Percentiles rank a stretch among this genome's conserved stretches.
These are phyloP conservation scores for Varanus komodoensis DNA, from an alignment of 2,113 vertebrate genomes.

Conservation along the genomic window DNA sequence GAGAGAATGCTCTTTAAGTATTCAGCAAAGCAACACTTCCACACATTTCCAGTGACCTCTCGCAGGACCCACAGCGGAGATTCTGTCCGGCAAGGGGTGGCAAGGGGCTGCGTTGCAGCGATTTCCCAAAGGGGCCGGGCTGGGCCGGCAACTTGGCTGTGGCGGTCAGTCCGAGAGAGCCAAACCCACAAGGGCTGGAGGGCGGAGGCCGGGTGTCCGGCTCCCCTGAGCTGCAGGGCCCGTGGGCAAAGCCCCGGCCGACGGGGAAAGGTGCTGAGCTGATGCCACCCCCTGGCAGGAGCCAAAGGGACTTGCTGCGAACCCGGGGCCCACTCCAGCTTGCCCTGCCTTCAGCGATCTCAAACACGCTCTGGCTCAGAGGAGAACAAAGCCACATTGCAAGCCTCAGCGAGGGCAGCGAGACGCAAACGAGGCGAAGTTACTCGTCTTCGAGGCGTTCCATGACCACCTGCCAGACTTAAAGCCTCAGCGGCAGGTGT, in stretches of 20 bases:
- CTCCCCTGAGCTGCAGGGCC: not conserved
- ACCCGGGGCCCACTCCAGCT: not conserved
- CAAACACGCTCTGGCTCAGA: not conserved
- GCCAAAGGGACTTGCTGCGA: not conserved
- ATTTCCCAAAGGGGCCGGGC: not conserved
- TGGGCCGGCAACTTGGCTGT: too few relatives aligned
- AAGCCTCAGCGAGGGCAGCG: not conserved
- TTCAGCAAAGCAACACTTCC: constrained; percentile 59
- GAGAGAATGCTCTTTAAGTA: constrained; percentile 68
- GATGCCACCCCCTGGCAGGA: not conserved
- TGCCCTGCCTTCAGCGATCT: not conserved
- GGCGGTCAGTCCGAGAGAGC: too few relatives aligned
- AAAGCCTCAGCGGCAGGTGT: not conserved
- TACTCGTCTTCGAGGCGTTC: not conserved
- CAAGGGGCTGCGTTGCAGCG: too few relatives aligned
- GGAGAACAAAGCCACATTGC: not conserved
- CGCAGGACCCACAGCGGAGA: constrained; percentile 15
- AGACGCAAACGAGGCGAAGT: not conserved
- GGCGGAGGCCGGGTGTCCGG: not conserved
- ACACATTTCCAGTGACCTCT: not conserved
- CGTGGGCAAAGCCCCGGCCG: not conserved
- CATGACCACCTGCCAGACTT: too few relatives aligned
- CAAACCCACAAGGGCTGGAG: too few relatives aligned
- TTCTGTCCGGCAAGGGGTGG: too few relatives aligned
- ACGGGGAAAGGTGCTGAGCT: not conserved